These are phyloP conservation scores for Alcis repandata DNA, from an alignment of 2,888 invertebrate genomes.

Conservation along the genomic window DNA sequence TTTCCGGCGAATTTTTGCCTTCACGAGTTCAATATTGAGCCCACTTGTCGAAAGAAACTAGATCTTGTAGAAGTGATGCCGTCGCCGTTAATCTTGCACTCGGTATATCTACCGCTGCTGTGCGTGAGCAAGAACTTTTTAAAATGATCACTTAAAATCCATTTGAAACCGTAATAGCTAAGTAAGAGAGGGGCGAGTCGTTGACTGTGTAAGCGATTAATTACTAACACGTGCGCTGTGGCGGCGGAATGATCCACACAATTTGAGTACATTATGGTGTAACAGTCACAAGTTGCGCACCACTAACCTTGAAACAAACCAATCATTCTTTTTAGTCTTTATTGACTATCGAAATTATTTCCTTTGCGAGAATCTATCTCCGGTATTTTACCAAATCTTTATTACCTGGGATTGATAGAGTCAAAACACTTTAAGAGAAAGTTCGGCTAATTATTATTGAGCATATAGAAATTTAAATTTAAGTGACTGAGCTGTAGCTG, in stretches of 20 bases:
- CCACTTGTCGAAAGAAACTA: neutral
- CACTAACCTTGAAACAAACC: neutral
- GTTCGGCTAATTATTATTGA: too few relatives aligned
- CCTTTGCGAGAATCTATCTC: neutral
- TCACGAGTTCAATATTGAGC: neutral
- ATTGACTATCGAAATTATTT: neutral
- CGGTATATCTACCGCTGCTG: slow-evolving; percentile 27
- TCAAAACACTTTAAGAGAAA: too few relatives aligned
- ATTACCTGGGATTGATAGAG: too few relatives aligned
- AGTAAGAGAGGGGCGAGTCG: slow-evolving; percentile 2
- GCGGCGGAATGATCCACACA: neutral
- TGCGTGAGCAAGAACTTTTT: slow-evolving; percentile 27
- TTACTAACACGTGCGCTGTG: slow-evolving; percentile 9
- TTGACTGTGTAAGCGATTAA: slow-evolving; percentile 23
- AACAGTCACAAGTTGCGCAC: neutral
- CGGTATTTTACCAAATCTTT: too few relatives aligned
- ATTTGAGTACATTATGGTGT: neutral
- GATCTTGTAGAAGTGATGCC: slow-evolving; percentile 24
- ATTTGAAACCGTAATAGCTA: slow-evolving; percentile 9
- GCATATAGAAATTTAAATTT: too few relatives aligned
- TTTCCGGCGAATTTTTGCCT: slow-evolving; percentile 55
- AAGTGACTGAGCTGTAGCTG: neutral
- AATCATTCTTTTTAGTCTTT: neutral
- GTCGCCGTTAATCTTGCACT: neutral
- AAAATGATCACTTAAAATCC: slow-evolving; percentile 21